Base-by-base conservation (phyloP, 1,140 invertebrate genomes). In the Fopius arisanus region DNA sequence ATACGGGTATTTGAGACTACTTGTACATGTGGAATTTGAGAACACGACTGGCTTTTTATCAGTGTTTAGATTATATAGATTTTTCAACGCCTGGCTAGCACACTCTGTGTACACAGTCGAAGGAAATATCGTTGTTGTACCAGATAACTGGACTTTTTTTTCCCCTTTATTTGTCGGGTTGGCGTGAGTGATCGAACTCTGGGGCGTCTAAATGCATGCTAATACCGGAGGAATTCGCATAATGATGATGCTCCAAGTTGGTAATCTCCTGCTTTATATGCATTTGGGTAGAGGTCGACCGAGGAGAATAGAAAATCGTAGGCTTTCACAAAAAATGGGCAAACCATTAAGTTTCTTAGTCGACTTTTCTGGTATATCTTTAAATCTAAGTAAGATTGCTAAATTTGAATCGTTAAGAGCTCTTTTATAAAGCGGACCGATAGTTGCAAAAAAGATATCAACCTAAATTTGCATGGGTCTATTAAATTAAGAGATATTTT, bases 61-160 rank as follows among this genome's bases (percentile, higher is more conserved):
- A 59, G 54, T 59, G 54, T 59, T 59, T 26, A 59, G 54, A 59
- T 59, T 59, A 59, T 23, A 59, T 26, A 59, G 54, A 59, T 59
- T 59, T 59, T 59, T 59, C 54, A 26, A 59, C 19, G 23, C 19
- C 19, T 26, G 23, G 3, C 54, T 4, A 26, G 9, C 54, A 26
- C 23, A 59, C 19, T 23, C 19, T 59, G 54, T 59, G 43, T 48
- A 48, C 43, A 48, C 16, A 59, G 54, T 28, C 23, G 54, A 26
- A 23, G 10, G 5, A 59, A 26, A 26, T 28, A 14, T 59, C 21
- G 23, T 28, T 28, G 54, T 59, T 59, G 9, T 59, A 28, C 33
- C 19, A 59, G 54, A 59, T 59, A 59, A 59, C 54, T 59, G 19
- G 3, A 12, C 6, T 59, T 5, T 59, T 26, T 59, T 59, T 59